These are phyloP conservation scores for Hololepta plana DNA, from an alignment of 2,888 invertebrate species.

Conservation along the genomic window DNA sequence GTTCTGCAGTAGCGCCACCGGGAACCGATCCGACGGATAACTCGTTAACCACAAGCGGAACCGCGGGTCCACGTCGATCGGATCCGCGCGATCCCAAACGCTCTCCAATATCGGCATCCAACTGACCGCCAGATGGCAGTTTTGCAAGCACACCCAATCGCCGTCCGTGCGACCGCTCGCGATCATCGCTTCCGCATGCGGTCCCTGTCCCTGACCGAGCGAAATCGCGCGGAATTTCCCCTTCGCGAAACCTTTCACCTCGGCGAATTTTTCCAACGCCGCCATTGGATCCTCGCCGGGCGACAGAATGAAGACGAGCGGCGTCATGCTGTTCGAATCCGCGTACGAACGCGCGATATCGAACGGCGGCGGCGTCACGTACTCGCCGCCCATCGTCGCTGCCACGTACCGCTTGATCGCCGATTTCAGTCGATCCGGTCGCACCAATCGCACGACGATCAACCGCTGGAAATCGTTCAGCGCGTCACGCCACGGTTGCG, in stretches of 20 bases:
- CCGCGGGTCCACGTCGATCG: constrained; percentile 43
- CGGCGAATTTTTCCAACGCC: constrained; percentile 56
- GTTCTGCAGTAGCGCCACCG: constrained; percentile 67
- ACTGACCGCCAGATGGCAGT: constrained; percentile 67
- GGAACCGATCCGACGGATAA: constrained; percentile 72
- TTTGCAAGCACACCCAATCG: constrained; percentile 69
- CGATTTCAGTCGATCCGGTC: constrained; percentile 54
- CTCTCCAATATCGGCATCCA: constrained; percentile 65
- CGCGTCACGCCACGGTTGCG: constrained; percentile 41
- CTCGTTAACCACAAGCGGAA: constrained; percentile 85
- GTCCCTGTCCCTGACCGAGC: constrained; percentile 66
- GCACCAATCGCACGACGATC: constrained; percentile 47
- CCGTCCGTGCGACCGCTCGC: constrained; percentile 49
- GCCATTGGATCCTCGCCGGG: constrained; percentile 71
- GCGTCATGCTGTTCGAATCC: constrained; percentile 55
- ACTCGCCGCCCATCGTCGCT: constrained; percentile 49
- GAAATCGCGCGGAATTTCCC: constrained; percentile 53
- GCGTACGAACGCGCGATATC: constrained; percentile 56
- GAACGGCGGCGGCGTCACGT: constrained; percentile 61
- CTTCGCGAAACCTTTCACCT: constrained; percentile 42
- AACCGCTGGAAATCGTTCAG: constrained; percentile 50
- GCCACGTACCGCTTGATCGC: constrained; percentile 43
- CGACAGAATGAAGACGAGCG: constrained; percentile 63
- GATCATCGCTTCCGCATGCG: constrained; percentile 52
- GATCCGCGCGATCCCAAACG: constrained; percentile 51